These are phyloP conservation scores for Cryptoblepharus egeriae DNA, from an alignment of 2,797 vertebrate genomes.

Conservation along the genomic window DNA sequence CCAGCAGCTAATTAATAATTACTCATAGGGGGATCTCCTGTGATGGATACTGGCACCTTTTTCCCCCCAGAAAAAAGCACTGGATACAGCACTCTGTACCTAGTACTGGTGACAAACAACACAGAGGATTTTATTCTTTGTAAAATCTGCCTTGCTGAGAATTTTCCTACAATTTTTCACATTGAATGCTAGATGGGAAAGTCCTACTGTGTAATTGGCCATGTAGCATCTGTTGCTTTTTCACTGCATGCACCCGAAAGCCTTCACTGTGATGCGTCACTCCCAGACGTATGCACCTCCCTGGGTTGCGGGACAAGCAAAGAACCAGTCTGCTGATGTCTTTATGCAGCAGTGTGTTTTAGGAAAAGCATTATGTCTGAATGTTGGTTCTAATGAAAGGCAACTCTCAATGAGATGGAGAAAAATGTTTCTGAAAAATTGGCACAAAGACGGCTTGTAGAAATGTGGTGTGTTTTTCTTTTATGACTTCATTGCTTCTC, in stretches of 20 bases:
- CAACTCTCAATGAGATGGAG: neutral
- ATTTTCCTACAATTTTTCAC: slow-evolving; percentile 3
- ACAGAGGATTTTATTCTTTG: neutral
- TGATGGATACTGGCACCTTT: too few species aligned
- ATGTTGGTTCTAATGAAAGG: slow-evolving; percentile 1
- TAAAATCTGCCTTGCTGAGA: neutral
- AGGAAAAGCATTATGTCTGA: neutral
- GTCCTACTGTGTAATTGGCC: neutral
- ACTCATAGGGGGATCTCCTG: too few species aligned
- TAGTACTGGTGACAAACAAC: neutral
- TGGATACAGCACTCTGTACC: neutral
- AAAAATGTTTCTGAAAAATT: slow-evolving; percentile 8
- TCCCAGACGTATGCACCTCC: neutral
- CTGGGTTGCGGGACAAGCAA: neutral
- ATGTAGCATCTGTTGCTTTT: slow-evolving; percentile 2
- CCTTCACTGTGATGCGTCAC: neutral
- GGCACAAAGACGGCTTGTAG: neutral
- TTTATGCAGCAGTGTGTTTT: neutral
- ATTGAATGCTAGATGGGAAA: neutral
- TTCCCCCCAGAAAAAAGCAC: too few species aligned
- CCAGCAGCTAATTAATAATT: too few species aligned
- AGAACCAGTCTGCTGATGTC: neutral
- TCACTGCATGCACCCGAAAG: neutral
- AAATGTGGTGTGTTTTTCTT: neutral
- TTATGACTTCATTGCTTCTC: neutral